Conservation (phyloP, 2,797 vertebrate species). For the Pipistrellus nathusii region DNA sequence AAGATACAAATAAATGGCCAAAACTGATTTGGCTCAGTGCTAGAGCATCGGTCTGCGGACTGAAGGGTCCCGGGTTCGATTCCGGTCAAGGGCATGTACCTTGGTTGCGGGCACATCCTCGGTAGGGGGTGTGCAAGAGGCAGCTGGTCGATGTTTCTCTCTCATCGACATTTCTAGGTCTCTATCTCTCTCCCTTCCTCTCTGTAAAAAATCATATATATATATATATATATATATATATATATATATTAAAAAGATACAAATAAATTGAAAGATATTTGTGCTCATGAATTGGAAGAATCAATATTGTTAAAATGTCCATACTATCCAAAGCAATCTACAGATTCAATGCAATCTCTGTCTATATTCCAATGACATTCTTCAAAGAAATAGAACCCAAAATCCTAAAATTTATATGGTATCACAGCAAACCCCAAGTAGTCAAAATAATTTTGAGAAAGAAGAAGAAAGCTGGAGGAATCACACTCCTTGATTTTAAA, state of each 20-base stretch:
- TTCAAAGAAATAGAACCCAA: background rate
- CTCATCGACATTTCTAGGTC: no score
- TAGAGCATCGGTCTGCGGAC: no score
- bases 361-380: background rate
- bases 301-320: background rate
- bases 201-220: no score
- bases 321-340: background rate
- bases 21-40: no score
- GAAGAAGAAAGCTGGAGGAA: background rate
- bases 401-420: background rate
- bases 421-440: background rate
- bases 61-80: no score
- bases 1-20: background rate
- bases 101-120: no score
- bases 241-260: background rate
- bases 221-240: no score
- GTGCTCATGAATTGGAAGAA: background rate
- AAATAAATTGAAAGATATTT: background rate
- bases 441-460: background rate
- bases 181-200: no score
- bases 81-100: no score
- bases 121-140: no score
- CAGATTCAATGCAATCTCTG: background rate
- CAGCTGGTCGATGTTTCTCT: no score
- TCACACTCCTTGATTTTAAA: background rate